Conservation (phyloP, 2,888 invertebrate species). For the Terebella lapidaria region DNA sequence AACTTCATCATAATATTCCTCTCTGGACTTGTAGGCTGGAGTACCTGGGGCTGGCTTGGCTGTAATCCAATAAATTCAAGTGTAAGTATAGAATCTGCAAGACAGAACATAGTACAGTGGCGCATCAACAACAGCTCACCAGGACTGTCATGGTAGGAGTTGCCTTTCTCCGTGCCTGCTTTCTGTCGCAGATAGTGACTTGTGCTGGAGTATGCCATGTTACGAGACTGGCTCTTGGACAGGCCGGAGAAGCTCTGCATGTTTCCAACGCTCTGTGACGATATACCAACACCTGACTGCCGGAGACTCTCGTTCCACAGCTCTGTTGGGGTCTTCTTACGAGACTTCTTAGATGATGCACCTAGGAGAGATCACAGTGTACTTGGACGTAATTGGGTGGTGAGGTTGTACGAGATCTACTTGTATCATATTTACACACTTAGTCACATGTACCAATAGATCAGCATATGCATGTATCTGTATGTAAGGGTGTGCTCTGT, state of each 20-base stretch:
- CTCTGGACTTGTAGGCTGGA: constrained; percentile 47
- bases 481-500: too few species aligned
- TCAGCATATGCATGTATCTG: not conserved
- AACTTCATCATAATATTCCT: constrained; percentile 52
- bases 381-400: too few species aligned
- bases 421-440: too few species aligned
- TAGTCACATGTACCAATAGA: not conserved
- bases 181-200: constrained; percentile 42
- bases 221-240: not conserved
- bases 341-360: not conserved
- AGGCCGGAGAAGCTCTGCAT: not conserved
- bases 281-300: not conserved
- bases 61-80: constrained; percentile 20
- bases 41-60: constrained; percentile 35
- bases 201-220: constrained; percentile 42
- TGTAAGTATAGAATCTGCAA: too few species aligned
- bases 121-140: too few species aligned
- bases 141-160: too few species aligned
- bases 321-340: not conserved
- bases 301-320: not conserved
- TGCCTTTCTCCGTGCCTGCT: constrained; percentile 40
- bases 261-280: not conserved
- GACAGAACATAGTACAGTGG: too few species aligned
- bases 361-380: not conserved
- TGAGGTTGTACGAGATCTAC: too few species aligned